phyloP scores from a whole-genome alignment of 2,888 invertebrate species.

The Epinotia ramella region DNA sequence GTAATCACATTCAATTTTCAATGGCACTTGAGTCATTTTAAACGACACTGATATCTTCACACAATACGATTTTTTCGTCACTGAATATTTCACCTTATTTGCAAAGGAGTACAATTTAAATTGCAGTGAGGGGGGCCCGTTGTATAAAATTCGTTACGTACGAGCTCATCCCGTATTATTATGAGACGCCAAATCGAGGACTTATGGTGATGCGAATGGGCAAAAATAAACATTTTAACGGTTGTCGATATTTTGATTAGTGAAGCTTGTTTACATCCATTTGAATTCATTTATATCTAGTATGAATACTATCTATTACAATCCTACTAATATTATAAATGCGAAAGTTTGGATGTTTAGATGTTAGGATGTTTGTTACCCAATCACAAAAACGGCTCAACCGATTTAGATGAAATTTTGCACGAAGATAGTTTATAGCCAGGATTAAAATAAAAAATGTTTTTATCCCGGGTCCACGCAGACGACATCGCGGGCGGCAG shows the following conservation, averaged over 20 bases:
- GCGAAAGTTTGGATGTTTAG: no score
- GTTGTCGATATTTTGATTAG: conserved; percentile 22
- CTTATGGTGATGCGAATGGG: conserved; percentile 42
- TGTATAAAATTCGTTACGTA: conserved; percentile 41
- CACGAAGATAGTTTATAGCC: no score
- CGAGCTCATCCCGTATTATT: conserved; percentile 24
- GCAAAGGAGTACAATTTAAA: background rate
- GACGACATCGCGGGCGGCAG: no score
- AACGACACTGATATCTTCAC: conserved; percentile 3
- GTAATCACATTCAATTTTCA: background rate
- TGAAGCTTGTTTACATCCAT: background rate
- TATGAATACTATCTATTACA: no score
- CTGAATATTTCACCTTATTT: conserved; percentile 2
- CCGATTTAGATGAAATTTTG: no score
- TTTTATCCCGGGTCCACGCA: no score
- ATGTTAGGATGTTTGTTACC: no score
- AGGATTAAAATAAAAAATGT: no score
- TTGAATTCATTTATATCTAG: background rate
- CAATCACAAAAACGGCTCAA: no score
- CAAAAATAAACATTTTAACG: conserved; percentile 19
- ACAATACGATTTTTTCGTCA: conserved; percentile 1
- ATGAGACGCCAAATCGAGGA: conserved; percentile 46
- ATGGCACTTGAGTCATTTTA: conserved; percentile 11
- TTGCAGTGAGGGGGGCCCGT: background rate
- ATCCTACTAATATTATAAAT: no score